Conservation (phyloP, 2,113 vertebrate species). For the Telmatochromis sp. region DNA sequence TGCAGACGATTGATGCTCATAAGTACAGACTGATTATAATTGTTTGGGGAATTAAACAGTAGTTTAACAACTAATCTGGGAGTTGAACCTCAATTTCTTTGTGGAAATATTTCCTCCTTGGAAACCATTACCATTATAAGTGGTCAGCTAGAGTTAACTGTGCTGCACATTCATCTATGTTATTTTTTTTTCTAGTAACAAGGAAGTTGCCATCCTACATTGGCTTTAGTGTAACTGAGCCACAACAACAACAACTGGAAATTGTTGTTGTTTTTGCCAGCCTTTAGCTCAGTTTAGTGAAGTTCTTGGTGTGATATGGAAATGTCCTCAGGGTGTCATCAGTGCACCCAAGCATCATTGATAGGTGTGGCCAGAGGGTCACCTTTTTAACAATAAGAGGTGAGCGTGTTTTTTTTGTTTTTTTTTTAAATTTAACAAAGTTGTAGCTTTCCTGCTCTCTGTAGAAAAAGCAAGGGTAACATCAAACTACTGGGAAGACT, state of each 20-base stretch:
- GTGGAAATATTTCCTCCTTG: accelerated
- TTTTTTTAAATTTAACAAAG: neutral
- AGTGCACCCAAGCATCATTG: neutral
- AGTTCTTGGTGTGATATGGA: neutral
- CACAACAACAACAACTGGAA: neutral
- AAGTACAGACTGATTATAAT: neutral
- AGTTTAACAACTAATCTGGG: neutral
- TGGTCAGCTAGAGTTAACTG: neutral
- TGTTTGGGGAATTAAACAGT: neutral
- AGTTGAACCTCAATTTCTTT: neutral
- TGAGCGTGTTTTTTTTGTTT: accelerated
- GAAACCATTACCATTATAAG: neutral
- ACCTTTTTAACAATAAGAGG: neutral
- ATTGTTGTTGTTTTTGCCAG: neutral
- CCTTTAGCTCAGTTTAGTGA: neutral
- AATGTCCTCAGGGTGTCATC: neutral
- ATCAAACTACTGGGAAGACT: neutral
- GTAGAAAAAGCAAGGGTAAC: neutral
- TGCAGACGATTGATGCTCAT: neutral
- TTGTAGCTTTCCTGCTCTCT: neutral
- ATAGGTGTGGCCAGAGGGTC: neutral
- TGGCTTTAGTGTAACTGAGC: neutral
- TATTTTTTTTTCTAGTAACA: neutral
- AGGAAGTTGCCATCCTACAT: neutral
- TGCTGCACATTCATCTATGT: neutral